Conservation (phyloP, 1,140 invertebrate species). For the Dicyema japonicum region DNA sequence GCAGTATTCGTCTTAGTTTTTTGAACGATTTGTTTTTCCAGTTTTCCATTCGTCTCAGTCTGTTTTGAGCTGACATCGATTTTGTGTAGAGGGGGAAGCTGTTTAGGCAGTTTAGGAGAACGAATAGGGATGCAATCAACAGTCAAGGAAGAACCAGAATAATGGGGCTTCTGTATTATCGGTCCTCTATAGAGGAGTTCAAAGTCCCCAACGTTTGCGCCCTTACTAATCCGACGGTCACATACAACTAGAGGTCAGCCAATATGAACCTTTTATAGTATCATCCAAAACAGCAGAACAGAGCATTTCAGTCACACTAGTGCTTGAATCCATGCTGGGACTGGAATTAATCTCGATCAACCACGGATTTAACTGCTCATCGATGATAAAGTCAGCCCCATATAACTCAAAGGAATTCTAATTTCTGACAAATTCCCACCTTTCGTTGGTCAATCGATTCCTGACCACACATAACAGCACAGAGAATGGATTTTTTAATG, state of each 20-base stretch:
- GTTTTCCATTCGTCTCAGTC: too few relatives aligned
- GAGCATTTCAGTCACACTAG: constrained; percentile 46
- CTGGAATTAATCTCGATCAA: constrained; percentile 71
- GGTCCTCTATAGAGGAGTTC: too few relatives aligned
- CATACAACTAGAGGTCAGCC: constrained; percentile 6
- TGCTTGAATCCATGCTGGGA: constrained; percentile 52
- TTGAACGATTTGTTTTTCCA: too few relatives aligned
- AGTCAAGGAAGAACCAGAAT: too few relatives aligned
- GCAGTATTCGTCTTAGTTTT: too few relatives aligned
- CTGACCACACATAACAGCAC: constrained; percentile 47
- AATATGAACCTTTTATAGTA: constrained; percentile 42
- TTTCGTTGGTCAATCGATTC: constrained; percentile 40
- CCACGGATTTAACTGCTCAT: constrained; percentile 55
- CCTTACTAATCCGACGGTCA: too few relatives aligned
- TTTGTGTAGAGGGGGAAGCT: too few relatives aligned
- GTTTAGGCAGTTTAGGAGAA: too few relatives aligned
- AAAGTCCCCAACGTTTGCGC: too few relatives aligned
- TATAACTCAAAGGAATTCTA: constrained; percentile 42
- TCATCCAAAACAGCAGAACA: constrained; percentile 57
- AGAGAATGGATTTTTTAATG: constrained; percentile 51
- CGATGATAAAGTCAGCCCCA: constrained; percentile 60
- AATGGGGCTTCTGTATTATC: too few relatives aligned
- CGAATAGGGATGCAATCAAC: too few relatives aligned
- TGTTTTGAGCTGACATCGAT: too few relatives aligned
- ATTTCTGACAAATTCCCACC: constrained; percentile 25